A percentile compares a stretch with the other conserved stretches of the same genome.
phyloP scores from a whole-genome alignment of 1,140 invertebrate genomes.

The Caligus rogercresseyi region DNA sequence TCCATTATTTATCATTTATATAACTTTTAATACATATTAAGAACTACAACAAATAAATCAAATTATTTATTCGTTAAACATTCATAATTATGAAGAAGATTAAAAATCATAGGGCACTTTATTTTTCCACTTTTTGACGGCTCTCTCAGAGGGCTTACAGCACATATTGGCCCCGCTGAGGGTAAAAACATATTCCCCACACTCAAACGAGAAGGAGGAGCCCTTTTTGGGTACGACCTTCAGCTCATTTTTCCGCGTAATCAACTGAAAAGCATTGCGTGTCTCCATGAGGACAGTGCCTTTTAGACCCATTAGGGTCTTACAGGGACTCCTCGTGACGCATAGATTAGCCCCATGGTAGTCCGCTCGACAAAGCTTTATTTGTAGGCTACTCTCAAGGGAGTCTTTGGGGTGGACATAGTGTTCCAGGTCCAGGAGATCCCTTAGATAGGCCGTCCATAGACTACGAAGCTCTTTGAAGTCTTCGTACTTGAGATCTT shows the following conservation, averaged over 20 bases:
- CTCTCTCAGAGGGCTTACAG: not conserved
- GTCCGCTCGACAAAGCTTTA: constrained; percentile 8
- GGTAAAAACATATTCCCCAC: not conserved
- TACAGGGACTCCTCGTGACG: not conserved
- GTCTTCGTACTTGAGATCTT: not conserved
- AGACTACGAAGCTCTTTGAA: constrained; percentile 2
- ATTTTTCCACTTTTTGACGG: constrained; percentile 14
- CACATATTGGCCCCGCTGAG: not conserved
- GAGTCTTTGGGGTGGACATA: not conserved
- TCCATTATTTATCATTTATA: too few relatives aligned
- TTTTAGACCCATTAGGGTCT: not conserved
- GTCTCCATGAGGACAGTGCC: constrained; percentile 9
- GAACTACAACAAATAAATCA: too few relatives aligned
- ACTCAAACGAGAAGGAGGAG: not conserved
- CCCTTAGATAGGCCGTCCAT: not conserved
- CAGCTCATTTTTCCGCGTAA: not conserved
- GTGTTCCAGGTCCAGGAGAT: not conserved
- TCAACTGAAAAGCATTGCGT: not conserved
- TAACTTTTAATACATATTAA: not conserved
- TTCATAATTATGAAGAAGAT: not conserved
- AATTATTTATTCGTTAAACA: not conserved
- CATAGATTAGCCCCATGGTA: not conserved
- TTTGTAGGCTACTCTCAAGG: not conserved
- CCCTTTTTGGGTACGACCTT: not conserved
- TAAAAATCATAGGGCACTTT: not conserved